These are phyloP conservation scores for Lasioglossum calceatum DNA, from an alignment of 2,888 invertebrate genomes.

Conservation along the genomic window DNA sequence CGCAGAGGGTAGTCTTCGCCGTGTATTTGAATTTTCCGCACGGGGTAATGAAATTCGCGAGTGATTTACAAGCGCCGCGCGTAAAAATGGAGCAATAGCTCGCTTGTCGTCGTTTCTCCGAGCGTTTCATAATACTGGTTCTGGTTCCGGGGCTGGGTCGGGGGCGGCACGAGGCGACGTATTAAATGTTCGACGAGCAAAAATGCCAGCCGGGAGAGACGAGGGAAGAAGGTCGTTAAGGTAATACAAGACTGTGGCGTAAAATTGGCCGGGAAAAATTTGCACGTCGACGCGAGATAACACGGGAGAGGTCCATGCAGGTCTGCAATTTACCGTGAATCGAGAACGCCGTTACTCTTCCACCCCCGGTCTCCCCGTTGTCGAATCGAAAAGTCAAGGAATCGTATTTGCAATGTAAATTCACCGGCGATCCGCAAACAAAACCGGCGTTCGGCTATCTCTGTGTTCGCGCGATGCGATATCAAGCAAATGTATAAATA, in stretches of 20 bases:
- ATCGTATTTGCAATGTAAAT: conserved; percentile 66
- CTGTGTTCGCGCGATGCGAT: conserved; percentile 35
- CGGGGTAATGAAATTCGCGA: conserved; percentile 30
- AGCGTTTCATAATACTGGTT: conserved; percentile 25
- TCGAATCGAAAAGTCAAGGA: conserved; percentile 45
- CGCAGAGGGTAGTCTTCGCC: neutral
- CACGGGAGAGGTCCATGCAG: conserved; percentile 21
- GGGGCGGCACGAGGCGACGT: neutral
- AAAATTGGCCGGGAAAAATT: conserved; percentile 61
- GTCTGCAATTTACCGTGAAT: conserved; percentile 41
- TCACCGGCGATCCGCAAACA: conserved; percentile 45
- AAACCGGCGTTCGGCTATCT: conserved; percentile 28
- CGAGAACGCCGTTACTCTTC: conserved; percentile 35
- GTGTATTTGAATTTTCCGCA: conserved; percentile 6
- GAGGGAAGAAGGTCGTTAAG: conserved; percentile 55
- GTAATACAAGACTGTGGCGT: conserved; percentile 42
- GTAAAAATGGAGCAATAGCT: conserved; percentile 27
- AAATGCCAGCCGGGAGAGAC: conserved; percentile 33
- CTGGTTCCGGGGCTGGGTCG: neutral
- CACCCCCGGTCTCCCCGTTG: neutral
- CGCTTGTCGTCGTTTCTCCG: conserved; percentile 21
- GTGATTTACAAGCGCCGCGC: conserved; percentile 35
- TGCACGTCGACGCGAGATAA: conserved; percentile 47
- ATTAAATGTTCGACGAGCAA: conserved; percentile 43
- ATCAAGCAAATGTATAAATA: conserved; percentile 49